Percentiles rank a stretch among this genome's conserved stretches.
Conservation (phyloP, 2,113 vertebrate species). For the Microtus oregoni region DNA sequence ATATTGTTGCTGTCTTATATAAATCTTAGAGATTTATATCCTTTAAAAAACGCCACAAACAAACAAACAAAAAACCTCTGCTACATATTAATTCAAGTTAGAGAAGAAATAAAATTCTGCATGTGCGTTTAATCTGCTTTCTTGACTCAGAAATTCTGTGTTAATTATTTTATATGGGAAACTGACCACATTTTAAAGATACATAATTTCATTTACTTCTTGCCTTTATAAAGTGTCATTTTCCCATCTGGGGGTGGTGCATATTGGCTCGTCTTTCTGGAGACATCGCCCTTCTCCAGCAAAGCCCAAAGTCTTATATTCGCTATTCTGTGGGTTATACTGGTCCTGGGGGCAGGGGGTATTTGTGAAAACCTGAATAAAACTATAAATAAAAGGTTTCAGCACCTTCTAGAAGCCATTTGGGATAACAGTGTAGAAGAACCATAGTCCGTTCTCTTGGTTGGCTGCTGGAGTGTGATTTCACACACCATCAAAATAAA, state of each 20-base stretch:
- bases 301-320: not conserved
- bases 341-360: not conserved
- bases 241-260: not conserved
- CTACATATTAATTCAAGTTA: not conserved
- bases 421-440: not conserved
- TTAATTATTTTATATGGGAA: not conserved
- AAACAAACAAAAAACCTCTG: not conserved
- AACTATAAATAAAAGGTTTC: not conserved
- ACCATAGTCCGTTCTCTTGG: not conserved
- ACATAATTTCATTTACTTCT: not conserved
- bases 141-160: not conserved
- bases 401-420: not conserved
- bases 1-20: constrained; percentile 6
- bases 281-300: not conserved
- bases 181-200: not conserved
- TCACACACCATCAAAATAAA: constrained; percentile 36
- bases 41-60: not conserved
- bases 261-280: not conserved
- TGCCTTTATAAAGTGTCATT: not conserved
- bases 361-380: constrained; percentile 4
- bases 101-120: not conserved
- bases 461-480: not conserved
- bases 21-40: not conserved
- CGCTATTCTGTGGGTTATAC: not conserved
- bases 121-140: not conserved